Evolutionary conservation across 2,888 invertebrate genomes (phyloP).

Genomic region (Hirtodrosophila cameraria): DNA sequence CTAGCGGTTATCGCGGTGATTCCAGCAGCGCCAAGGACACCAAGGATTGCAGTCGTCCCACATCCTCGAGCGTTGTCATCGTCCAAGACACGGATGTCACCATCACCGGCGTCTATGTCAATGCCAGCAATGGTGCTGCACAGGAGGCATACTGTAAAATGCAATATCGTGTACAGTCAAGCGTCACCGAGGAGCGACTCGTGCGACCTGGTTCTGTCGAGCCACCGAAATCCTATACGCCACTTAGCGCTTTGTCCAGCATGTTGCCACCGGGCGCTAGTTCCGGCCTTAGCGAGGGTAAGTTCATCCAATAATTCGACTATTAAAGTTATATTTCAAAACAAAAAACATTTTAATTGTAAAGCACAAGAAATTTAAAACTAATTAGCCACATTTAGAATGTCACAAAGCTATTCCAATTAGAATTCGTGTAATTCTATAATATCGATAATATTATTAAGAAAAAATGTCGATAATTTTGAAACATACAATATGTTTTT

Average conservation of each 20-base stretch:
- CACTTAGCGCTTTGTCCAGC: conserved; percentile 92
- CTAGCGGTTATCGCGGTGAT: conserved; percentile 74
- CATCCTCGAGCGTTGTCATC: conserved; percentile 88
- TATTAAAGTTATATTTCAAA: no score
- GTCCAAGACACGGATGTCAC: conserved; percentile 94
- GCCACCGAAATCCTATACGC: conserved; percentile 90
- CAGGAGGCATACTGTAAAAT: conserved; percentile 94
- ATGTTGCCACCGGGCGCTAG: conserved; percentile 92
- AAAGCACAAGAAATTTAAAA: no score
- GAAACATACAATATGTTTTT: no score
- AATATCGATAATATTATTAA: no score
- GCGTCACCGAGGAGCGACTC: conserved; percentile 93
- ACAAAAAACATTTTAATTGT: no score
- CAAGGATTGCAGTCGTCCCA: conserved; percentile 83
- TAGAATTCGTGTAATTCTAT: no score
- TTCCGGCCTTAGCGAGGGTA: conserved; percentile 68
- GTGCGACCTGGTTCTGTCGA: conserved; percentile 85
- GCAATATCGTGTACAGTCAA: conserved; percentile 95
- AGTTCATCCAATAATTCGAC: no score
- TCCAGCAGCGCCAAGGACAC: conserved; percentile 80
- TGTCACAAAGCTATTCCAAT: no score
- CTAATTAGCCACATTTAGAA: no score
- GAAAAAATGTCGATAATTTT: no score
- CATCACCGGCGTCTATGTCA: conserved; percentile 93
- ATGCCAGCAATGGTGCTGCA: conserved; percentile 89